These are phyloP conservation scores for Lysiphlebus fabarum DNA, from an alignment of 1,140 invertebrate species.

Conservation along the genomic window DNA sequence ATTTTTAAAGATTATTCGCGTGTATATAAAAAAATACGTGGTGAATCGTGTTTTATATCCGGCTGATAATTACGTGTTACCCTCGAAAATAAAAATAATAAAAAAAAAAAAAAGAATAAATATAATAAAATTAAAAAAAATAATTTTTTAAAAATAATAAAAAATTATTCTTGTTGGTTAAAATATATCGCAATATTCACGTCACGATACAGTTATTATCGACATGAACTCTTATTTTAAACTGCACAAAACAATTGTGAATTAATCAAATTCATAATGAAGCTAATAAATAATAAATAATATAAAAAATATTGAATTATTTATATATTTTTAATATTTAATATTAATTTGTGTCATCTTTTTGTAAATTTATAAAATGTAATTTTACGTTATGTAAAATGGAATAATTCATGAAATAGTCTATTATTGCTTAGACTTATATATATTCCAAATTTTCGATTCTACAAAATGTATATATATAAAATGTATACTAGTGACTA, in stretches of 20 bases:
- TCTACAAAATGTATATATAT: constrained; percentile 3
- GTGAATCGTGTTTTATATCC: constrained; percentile 43
- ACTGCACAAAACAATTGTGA: constrained; percentile 5
- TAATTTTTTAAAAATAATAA: neutral
- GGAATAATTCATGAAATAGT: constrained; percentile 26
- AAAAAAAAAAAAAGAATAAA: too few species aligned
- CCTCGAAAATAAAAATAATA: constrained; percentile 14
- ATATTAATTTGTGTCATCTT: too few species aligned
- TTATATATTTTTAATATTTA: too few species aligned
- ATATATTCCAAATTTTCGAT: constrained; percentile 13
- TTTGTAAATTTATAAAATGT: too few species aligned
- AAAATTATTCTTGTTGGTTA: constrained; percentile 13
- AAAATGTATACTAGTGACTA: constrained; percentile 12
- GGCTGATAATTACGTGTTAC: constrained; percentile 42
- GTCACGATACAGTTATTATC: constrained; percentile 54
- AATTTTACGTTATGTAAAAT: constrained; percentile 13
- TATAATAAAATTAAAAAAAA: too few species aligned
- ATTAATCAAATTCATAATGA: too few species aligned
- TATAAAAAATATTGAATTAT: too few species aligned
- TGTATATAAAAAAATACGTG: constrained; percentile 30
- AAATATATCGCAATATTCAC: constrained; percentile 40
- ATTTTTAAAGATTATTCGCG: constrained; percentile 36
- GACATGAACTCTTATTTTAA: constrained; percentile 42
- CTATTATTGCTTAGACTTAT: constrained; percentile 4
- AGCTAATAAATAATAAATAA: too few species aligned